Evolutionary conservation across 2,113 vertebrate genomes (phyloP).

Genomic region (Mystacornis crossleyi): DNA sequence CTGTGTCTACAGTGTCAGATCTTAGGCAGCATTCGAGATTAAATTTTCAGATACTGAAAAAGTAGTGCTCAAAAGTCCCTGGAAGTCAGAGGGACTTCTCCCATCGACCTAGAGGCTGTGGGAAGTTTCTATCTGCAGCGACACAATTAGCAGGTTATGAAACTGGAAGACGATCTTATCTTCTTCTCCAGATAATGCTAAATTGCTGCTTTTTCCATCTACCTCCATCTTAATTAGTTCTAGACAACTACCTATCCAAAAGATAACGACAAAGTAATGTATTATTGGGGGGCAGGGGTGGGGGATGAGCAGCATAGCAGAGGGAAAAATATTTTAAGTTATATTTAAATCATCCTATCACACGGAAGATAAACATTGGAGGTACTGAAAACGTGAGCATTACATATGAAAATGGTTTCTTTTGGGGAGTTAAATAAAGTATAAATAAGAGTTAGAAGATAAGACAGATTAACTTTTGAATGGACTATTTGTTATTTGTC

Average conservation of each 20-base stretch:
- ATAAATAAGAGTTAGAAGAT: background rate
- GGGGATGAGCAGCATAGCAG: background rate
- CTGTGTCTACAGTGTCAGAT: background rate
- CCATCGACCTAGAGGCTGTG: background rate
- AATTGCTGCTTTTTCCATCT: background rate
- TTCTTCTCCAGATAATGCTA: background rate
- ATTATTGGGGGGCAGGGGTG: accelerated
- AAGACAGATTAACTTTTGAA: background rate
- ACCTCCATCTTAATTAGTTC: background rate
- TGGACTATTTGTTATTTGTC: background rate
- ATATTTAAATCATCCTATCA: background rate
- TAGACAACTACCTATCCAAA: background rate
- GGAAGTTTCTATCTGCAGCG: background rate
- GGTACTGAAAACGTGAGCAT: background rate
- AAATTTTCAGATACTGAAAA: background rate
- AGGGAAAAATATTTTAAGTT: background rate
- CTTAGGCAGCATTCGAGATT: background rate
- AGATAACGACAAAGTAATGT: background rate
- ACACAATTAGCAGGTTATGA: background rate
- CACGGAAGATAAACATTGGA: background rate
- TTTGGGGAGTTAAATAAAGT: background rate
- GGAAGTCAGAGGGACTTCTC: background rate
- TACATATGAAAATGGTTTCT: background rate
- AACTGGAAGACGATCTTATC: background rate
- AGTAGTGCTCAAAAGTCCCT: background rate